Evolutionary conservation across 2,113 vertebrate species (phyloP), one percentile per base, ranked within the genome.

Genomic region (Dipodomys ordii): DNA sequence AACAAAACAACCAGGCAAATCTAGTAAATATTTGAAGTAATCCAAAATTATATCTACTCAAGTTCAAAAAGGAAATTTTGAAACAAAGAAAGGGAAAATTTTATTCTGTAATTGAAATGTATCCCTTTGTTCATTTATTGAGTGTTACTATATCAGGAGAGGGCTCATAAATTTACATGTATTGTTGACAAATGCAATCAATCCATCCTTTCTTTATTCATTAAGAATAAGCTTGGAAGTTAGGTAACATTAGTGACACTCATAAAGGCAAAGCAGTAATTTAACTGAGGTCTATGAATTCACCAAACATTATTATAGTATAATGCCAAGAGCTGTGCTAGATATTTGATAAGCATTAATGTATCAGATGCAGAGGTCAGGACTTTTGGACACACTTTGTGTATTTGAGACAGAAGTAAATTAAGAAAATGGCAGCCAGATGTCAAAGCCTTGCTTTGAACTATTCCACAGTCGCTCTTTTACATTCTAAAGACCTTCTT

Each of bases 41-140:
- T n/a, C 22, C 22, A 72, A 60, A 90, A 80, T 80, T 83, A 93
- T 89, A 90, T 87, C 62, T 53, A 19, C 23, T 93, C 28, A 69
- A 74, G 18, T 84, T 90, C 71, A 71, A 93, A 94, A 74, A 87
- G 53, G 65, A 91, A 83, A 72, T 87, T 92, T 85, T 28, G 53
- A 73, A 16, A 81, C 12, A 16, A 73, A 90, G 53, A 13, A 39
- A 89, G 49, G n/a, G 25, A 2, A 19, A 83, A 86, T n/a, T 73
- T 85, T 15, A 76, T 84, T 82, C 46, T 57, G 28, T 74, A 87
- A 85, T 69, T 93, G 65, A 18, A 93, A 13, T 69, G 57, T 79
- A 35, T 62, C 49, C 28, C 22, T 91, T 94, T 94, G 80, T 93
- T 92, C 89, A 73, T 71, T 84, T 80, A 60, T 72, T 46, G 20